Evolutionary conservation across 1,140 invertebrate species (phyloP), one percentile per base, ranked within the genome.

Genomic region (Agraylea sexmaculata): DNA sequence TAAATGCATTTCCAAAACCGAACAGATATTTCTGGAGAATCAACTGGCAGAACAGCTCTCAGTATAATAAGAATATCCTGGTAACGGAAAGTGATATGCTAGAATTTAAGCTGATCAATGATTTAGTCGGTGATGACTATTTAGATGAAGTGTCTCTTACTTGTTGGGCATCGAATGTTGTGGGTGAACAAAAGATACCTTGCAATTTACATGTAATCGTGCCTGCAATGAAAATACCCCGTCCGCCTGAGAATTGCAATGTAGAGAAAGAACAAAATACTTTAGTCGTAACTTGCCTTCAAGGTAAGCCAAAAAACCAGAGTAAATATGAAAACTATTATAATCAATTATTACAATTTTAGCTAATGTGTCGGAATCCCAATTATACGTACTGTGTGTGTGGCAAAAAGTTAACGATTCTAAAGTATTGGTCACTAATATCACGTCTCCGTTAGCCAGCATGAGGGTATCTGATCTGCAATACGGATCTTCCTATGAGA

Each of bases 21-120:
- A 27, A 8, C 11, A 49, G 40, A 28, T 49, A 31, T 27, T 49
- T 36, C 27, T 49, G 47, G 47, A 37, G 40, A 23, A 36, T 49
- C 2, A 42, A 34, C 10, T 46, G 43, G 10, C 18, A 39, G n/a
- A 45, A 29, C 10, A 39, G 34, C 36, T 32, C 12, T 2, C 5
- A 19, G 12, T 13, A 36, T 10, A 46, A 37, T 22, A 40, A 42
- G 20, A 42, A 40, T 21, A 43, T 43, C 12, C 10, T 43, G 13
- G 39, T 42, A 31, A 30, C 17, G 7, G 38, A 49, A 13, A 30
- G 4, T 8, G 43, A 46, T 20, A 13, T 10, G 6, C 33, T 49
- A 15, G 33, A 39, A 34, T 18, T 46, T 13, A 35, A 45, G 12
- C 12, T 28, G 16, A 32, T 49, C n/a, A 34, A 36, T 23, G 39